These are phyloP conservation scores for Mactra quadrangularis DNA, from an alignment of 1,140 invertebrate species.

Conservation along the genomic window DNA sequence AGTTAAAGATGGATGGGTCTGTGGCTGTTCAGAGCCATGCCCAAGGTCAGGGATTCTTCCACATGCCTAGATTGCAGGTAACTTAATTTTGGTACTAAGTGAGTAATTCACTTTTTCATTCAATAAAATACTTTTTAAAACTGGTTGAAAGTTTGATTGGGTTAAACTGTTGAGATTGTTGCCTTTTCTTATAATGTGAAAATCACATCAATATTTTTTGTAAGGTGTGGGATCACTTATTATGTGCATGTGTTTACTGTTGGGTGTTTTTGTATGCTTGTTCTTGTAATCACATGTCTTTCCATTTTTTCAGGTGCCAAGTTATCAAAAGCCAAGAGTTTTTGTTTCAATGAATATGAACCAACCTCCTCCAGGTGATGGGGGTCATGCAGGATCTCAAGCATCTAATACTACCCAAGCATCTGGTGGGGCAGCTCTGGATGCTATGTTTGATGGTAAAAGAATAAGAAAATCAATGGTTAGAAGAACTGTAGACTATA, in stretches of 20 bases:
- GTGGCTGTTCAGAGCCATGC: slow-evolving; percentile 9
- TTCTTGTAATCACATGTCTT: no score
- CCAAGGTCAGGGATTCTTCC: slow-evolving; percentile 59
- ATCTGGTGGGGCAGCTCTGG: slow-evolving; percentile 8
- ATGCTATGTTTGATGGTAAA: slow-evolving; percentile 88
- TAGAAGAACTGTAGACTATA: slow-evolving; percentile 99
- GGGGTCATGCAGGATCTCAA: not conserved
- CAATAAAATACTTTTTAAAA: no score
- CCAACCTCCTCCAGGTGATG: slow-evolving; percentile 7
- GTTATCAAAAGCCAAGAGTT: slow-evolving; percentile 56
- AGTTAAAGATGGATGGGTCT: not conserved
- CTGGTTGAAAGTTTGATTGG: no score
- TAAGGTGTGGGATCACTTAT: no score
- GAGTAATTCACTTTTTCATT: no score
- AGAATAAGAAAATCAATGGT: slow-evolving; percentile 97
- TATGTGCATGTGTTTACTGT: no score
- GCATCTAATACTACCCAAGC: slow-evolving; percentile 43
- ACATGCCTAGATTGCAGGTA: slow-evolving; percentile 56
- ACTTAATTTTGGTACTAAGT: not conserved
- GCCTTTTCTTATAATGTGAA: no score
- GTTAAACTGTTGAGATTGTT: no score
- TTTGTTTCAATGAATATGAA: slow-evolving; percentile 20
- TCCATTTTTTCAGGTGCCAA: slow-evolving; percentile 51
- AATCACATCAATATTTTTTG: no score
- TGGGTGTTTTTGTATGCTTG: not conserved